phyloP scores from a whole-genome alignment of 2,113 vertebrate species.

The Tupaia chinensis region DNA sequence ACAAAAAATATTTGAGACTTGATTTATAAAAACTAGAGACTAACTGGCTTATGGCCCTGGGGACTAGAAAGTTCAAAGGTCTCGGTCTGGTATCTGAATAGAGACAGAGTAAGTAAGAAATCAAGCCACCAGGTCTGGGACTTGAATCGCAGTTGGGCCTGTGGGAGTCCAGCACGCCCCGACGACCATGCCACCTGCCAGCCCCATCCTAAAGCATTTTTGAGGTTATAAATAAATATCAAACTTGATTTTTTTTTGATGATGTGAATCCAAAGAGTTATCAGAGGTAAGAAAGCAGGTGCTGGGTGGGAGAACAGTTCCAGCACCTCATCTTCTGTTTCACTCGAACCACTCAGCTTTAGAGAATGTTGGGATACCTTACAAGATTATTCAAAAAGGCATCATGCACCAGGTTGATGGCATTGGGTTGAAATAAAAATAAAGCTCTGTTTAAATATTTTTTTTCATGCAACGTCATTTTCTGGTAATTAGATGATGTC shows the following conservation, averaged over 20 bases:
- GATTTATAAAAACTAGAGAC: no score
- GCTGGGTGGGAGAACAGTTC: not conserved
- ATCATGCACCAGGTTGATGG: not conserved
- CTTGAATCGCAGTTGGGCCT: no score
- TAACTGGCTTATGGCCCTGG: no score
- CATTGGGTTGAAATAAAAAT: conserved; percentile 29
- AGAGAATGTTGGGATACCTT: not conserved
- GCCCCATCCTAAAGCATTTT: not conserved
- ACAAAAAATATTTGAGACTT: no score
- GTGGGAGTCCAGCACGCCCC: no score
- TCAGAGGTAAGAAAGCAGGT: not conserved
- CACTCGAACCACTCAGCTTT: not conserved
- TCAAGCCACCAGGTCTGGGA: no score
- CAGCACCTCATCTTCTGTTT: not conserved
- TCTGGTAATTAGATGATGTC: not conserved
- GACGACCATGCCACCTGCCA: no score
- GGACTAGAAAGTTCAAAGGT: no score
- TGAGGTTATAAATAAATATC: not conserved
- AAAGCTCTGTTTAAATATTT: conserved; percentile 13
- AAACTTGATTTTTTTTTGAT: conserved; percentile 33
- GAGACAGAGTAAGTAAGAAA: no score
- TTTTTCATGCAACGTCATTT: not conserved
- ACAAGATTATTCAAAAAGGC: not conserved
- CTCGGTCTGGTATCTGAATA: no score
- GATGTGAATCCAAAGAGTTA: not conserved